phyloP scores from a whole-genome alignment of 2,113 vertebrate species.

The Dipodomys merriami region DNA sequence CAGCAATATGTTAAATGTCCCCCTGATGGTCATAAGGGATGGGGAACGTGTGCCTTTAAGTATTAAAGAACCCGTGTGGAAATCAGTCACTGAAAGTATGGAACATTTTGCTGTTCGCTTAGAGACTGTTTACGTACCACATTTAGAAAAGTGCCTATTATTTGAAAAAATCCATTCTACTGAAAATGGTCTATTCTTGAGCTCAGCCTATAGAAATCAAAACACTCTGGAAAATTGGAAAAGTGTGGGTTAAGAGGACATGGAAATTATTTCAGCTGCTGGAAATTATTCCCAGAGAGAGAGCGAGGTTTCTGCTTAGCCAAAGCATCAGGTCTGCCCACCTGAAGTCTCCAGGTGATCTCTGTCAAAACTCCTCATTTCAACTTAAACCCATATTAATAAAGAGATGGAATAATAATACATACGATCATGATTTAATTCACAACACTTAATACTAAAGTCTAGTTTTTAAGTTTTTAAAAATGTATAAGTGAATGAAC shows the following conservation, averaged over 20 bases:
- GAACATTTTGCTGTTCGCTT: background rate
- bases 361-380: background rate
- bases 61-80: constrained; percentile 38
- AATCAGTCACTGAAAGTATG: constrained; percentile 31
- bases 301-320: background rate
- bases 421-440: constrained; percentile 23
- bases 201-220: background rate
- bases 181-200: constrained; percentile 21
- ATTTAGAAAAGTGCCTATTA: constrained; percentile 39
- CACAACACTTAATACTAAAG: background rate
- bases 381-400: background rate
- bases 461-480: constrained; percentile 18
- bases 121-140: constrained; percentile 23
- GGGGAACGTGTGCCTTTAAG: constrained; percentile 37
- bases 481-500: background rate
- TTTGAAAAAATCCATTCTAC: constrained; percentile 27
- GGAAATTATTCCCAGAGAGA: background rate
- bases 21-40: background rate
- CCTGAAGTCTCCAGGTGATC: background rate
- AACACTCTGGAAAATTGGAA: constrained; percentile 17
- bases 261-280: constrained; percentile 5
- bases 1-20: background rate
- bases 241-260: background rate
- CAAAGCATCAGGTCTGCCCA: background rate
- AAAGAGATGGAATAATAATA: constrained; percentile 11